A percentile compares a stretch with the other conserved stretches of the same genome.
phyloP scores from a whole-genome alignment of 2,113 vertebrate species.

The Istiophorus platypterus region DNA sequence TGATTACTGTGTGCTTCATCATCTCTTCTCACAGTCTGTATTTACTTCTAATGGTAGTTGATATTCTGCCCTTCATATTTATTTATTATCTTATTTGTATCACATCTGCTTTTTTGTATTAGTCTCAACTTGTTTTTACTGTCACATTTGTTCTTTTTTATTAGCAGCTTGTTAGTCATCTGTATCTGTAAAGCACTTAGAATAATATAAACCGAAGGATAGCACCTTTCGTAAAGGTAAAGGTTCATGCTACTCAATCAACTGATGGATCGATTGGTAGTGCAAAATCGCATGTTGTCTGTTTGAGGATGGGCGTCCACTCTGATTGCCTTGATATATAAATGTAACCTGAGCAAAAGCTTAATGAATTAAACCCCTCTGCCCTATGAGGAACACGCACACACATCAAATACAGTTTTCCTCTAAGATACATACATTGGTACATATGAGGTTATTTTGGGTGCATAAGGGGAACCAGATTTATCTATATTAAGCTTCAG shows the following conservation, averaged over 20 bases:
- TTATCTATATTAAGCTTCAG: constrained; percentile 24
- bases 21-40: not conserved
- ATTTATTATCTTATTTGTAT: not conserved
- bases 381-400: not conserved
- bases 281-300: not conserved
- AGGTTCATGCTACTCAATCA: too few relatives aligned
- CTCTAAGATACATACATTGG: constrained; percentile 37
- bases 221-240: too few relatives aligned
- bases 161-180: not conserved
- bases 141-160: not conserved
- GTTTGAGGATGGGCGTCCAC: not conserved
- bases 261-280: too few relatives aligned
- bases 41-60: constrained; percentile 1
- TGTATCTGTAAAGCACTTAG: not conserved
- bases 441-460: constrained; percentile 49
- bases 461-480: constrained; percentile 39
- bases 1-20: not conserved
- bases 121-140: not conserved
- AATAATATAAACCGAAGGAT: not conserved
- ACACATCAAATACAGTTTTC: constrained; percentile 14
- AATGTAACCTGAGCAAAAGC: constrained; percentile 37
- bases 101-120: not conserved
- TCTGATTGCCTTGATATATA: constrained; percentile 1
- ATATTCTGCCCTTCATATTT: not conserved
- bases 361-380: constrained; percentile 14